A percentile compares a stretch with the other conserved stretches of the same genome.
Conservation (phyloP, 1,140 invertebrate genomes). For the Bombus turneri region DNA sequence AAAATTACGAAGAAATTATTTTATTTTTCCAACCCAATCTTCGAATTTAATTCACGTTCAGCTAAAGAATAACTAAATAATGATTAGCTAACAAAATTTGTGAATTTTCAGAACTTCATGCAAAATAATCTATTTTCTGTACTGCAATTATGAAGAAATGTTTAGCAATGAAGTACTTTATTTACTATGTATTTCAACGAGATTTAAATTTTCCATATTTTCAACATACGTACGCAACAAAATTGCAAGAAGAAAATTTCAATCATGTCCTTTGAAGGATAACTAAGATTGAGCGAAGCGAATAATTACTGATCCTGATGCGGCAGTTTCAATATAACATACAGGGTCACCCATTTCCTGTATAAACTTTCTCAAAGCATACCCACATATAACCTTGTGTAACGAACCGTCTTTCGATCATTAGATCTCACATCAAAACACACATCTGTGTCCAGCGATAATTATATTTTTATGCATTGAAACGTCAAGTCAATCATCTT, state of each 20-base stretch:
- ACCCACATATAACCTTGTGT: neutral
- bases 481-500: neutral
- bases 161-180: no score
- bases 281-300: neutral
- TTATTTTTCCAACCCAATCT: neutral
- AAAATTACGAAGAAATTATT: neutral
- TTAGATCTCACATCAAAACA: neutral
- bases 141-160: neutral
- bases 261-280: neutral
- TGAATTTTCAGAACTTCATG: neutral
- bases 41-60: no score
- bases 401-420: neutral
- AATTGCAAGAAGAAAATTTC: neutral
- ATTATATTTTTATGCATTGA: neutral
- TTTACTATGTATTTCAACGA: neutral
- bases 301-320: neutral
- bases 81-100: no score
- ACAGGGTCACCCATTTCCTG: constrained; percentile 26
- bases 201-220: neutral
- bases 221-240: neutral
- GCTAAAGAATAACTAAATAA: neutral
- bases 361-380: neutral
- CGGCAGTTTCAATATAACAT: neutral
- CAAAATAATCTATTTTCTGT: neutral
- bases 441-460: neutral